Percentiles rank a stretch among this genome's conserved stretches.
These are phyloP conservation scores for Zaprionus camerounensis DNA, from an alignment of 1,140 invertebrate species.

Conservation along the genomic window DNA sequence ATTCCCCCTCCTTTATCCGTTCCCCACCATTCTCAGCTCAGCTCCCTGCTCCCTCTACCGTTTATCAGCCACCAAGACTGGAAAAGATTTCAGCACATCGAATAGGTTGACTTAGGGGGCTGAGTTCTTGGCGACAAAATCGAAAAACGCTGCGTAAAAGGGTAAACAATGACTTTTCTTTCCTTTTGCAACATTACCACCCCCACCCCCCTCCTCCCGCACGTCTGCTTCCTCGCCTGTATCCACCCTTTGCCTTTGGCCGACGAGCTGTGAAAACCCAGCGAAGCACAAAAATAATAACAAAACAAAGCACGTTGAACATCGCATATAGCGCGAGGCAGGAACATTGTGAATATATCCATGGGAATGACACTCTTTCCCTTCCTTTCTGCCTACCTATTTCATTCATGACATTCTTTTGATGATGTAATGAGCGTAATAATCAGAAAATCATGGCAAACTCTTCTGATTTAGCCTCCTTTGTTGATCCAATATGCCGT, in stretches of 20 bases:
- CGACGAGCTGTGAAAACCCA: slow-evolving; percentile 72
- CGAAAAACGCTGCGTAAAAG: slow-evolving; percentile 56
- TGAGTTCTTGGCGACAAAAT: slow-evolving; percentile 44
- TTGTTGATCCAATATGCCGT: neutral
- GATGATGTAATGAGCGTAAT: slow-evolving; percentile 77
- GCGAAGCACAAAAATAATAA: slow-evolving; percentile 80
- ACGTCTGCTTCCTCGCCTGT: slow-evolving; percentile 8
- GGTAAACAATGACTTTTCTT: slow-evolving; percentile 71
- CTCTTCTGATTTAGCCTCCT: slow-evolving; percentile 32
- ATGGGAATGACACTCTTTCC: slow-evolving; percentile 39
- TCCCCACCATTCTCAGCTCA: neutral
- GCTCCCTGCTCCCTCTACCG: neutral
- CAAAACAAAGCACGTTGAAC: slow-evolving; percentile 50
- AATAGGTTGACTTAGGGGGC: slow-evolving; percentile 28
- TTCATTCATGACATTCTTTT: slow-evolving; percentile 20
- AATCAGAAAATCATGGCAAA: slow-evolving; percentile 74
- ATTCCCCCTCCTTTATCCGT: neutral
- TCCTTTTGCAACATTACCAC: slow-evolving; percentile 21
- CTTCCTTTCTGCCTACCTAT: too few relatives aligned
- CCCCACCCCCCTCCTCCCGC: neutral
- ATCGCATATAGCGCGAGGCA: slow-evolving; percentile 29
- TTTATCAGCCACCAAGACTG: slow-evolving; percentile 41
- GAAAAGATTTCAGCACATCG: slow-evolving; percentile 72
- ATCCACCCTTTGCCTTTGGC: slow-evolving; percentile 33
- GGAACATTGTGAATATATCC: slow-evolving; percentile 29